These are phyloP conservation scores for Zoanthus solanderi DNA, from an alignment of 92 coral and sea anemone species.

Conservation along the genomic window DNA sequence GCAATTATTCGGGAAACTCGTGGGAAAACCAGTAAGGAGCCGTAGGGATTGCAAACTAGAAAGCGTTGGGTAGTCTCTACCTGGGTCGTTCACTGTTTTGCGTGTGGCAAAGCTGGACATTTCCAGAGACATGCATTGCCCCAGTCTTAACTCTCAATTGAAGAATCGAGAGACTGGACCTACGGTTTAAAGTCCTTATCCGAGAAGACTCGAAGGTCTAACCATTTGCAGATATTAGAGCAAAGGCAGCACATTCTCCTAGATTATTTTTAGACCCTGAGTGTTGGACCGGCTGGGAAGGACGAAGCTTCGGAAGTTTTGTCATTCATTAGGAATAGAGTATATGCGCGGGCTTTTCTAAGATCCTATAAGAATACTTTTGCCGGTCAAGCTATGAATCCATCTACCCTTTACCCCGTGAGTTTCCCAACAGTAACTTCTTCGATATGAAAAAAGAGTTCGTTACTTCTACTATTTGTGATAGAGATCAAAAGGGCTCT, in stretches of 20 bases:
- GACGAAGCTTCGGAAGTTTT: not conserved
- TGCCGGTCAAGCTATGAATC: not conserved
- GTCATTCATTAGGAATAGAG: not conserved
- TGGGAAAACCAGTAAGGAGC: not conserved
- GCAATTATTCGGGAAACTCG: not conserved
- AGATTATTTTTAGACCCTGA: too few relatives aligned
- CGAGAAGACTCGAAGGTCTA: too few relatives aligned
- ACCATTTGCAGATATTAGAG: too few relatives aligned
- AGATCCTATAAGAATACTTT: not conserved
- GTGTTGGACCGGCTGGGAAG: not conserved
- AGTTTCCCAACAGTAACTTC: constrained; percentile 41
- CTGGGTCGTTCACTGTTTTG: not conserved
- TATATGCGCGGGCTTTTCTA: not conserved
- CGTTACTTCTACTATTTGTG: constrained; percentile 58
- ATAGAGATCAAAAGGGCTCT: constrained; percentile 63
- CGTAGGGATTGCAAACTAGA: not conserved
- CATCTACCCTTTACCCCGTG: not conserved
- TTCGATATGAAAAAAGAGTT: constrained; percentile 57
- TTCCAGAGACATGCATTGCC: not conserved
- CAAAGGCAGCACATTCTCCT: too few relatives aligned
- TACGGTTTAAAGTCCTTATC: too few relatives aligned
- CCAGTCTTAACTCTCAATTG: not conserved
- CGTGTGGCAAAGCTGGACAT: not conserved
- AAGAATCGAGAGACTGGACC: not conserved
- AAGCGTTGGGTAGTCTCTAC: not conserved